phyloP scores from a whole-genome alignment of 1,140 invertebrate species.

The Archivesica marissinica region DNA sequence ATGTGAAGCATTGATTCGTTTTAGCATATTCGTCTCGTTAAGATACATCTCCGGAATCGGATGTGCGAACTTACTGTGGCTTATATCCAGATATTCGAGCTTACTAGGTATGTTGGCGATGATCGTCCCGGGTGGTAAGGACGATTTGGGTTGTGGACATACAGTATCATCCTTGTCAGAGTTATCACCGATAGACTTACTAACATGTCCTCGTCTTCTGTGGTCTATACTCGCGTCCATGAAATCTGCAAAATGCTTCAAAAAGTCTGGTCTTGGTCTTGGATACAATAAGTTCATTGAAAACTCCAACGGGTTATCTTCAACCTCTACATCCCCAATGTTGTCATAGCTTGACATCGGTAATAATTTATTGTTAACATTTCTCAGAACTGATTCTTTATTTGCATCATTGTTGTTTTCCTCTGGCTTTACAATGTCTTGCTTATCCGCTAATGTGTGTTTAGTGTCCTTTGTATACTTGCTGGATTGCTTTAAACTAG shows the following conservation, averaged over 20 bases:
- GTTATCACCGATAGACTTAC: no score
- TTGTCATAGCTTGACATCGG: background rate
- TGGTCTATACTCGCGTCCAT: background rate
- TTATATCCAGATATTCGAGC: conserved; percentile 36
- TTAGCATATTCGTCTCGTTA: conserved; percentile 6
- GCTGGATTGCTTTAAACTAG: background rate
- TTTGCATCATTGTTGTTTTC: background rate
- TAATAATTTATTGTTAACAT: background rate
- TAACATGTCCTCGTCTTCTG: background rate
- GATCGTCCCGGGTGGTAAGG: conserved; percentile 4
- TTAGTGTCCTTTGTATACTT: background rate
- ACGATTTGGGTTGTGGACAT: background rate
- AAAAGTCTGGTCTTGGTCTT: background rate
- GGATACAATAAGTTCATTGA: background rate
- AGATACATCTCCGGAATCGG: conserved; percentile 24
- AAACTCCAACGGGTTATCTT: background rate
- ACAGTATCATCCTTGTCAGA: background rate
- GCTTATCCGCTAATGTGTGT: background rate
- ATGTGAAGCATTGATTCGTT: conserved; percentile 17
- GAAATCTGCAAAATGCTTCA: background rate
- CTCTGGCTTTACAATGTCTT: background rate
- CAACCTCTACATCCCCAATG: background rate
- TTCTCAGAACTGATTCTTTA: background rate
- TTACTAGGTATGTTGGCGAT: conserved; percentile 4
- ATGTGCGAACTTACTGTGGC: background rate